Percentiles rank a stretch among this genome's conserved stretches.
Evolutionary conservation across 2,113 vertebrate species (phyloP).

Genomic region (Candoia aspera): DNA sequence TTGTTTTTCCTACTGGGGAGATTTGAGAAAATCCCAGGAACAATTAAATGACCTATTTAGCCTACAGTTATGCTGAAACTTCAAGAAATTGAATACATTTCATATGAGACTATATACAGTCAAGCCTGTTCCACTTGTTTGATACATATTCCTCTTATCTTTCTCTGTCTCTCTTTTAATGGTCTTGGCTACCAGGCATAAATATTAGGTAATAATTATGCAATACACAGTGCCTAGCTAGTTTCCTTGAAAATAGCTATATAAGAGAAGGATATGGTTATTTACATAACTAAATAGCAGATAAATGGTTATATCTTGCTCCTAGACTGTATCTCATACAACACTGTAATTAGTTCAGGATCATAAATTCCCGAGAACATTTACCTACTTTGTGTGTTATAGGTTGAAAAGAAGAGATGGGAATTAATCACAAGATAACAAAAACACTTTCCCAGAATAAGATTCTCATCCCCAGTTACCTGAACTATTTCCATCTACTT

Average conservation of each 20-base stretch:
- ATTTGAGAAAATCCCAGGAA: neutral
- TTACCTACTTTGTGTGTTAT: constrained; percentile 14
- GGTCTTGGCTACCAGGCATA: constrained; percentile 23
- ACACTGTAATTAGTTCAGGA: constrained; percentile 32
- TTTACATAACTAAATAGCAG: constrained; percentile 29
- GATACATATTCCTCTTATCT: neutral
- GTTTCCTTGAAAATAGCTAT: constrained; percentile 35
- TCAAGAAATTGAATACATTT: neutral
- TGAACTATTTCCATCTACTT: neutral
- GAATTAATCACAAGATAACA: neutral
- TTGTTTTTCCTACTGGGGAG: neutral
- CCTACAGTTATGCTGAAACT: constrained; percentile 8
- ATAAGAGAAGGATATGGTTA: neutral
- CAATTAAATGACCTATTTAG: constrained; percentile 14
- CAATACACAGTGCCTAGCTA: constrained; percentile 40
- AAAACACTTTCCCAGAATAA: neutral
- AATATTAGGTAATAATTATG: constrained; percentile 34
- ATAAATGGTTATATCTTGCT: constrained; percentile 22
- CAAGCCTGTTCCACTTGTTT: neutral
- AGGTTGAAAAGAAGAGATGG: neutral
- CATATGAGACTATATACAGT: neutral
- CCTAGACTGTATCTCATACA: neutral
- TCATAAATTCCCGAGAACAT: neutral
- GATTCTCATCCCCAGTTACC: neutral
- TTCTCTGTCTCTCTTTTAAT: neutral